Evolutionary conservation across 2,888 invertebrate genomes (phyloP).

Genomic region (Zele albiditarsus): DNA sequence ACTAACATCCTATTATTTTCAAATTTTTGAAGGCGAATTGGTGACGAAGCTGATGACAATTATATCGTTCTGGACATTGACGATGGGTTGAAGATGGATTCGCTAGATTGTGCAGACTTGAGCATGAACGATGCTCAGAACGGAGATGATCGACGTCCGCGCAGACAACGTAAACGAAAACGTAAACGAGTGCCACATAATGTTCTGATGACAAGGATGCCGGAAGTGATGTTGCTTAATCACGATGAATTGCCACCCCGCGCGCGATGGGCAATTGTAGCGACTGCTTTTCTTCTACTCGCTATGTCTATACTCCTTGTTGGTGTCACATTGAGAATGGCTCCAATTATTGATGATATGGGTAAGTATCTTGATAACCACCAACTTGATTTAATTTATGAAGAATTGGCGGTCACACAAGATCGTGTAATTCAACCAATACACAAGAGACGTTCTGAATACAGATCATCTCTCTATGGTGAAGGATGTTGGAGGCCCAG

Average conservation of each 20-base stretch:
- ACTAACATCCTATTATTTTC: too few species aligned
- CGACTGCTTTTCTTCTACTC: slow-evolving; percentile 89
- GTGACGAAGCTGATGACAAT: slow-evolving; percentile 73
- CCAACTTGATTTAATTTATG: too few species aligned
- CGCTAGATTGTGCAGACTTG: slow-evolving; percentile 58
- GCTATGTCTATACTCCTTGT: slow-evolving; percentile 92
- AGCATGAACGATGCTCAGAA: slow-evolving; percentile 52
- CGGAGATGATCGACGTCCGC: slow-evolving; percentile 64
- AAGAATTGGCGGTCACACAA: too few species aligned
- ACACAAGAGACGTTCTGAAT: too few species aligned
- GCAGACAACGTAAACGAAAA: slow-evolving; percentile 68
- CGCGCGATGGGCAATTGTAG: slow-evolving; percentile 92
- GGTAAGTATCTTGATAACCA: slow-evolving; percentile 78
- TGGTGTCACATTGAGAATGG: slow-evolving; percentile 93
- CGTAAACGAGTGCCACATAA: slow-evolving; percentile 56
- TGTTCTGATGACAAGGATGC: slow-evolving; percentile 51
- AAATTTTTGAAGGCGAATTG: slow-evolving; percentile 74
- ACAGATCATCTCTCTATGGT: too few species aligned
- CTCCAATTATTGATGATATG: slow-evolving; percentile 96
- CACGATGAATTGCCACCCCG: slow-evolving; percentile 88
- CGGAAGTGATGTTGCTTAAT: slow-evolving; percentile 77
- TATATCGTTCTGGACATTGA: slow-evolving; percentile 75
- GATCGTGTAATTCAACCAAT: too few species aligned
- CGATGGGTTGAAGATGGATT: slow-evolving; percentile 70
- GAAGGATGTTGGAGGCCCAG: too few species aligned